Percentiles rank a stretch among this genome's conserved stretches.
Conservation (phyloP, 1,140 invertebrate species). For the Argopecten irradians region DNA sequence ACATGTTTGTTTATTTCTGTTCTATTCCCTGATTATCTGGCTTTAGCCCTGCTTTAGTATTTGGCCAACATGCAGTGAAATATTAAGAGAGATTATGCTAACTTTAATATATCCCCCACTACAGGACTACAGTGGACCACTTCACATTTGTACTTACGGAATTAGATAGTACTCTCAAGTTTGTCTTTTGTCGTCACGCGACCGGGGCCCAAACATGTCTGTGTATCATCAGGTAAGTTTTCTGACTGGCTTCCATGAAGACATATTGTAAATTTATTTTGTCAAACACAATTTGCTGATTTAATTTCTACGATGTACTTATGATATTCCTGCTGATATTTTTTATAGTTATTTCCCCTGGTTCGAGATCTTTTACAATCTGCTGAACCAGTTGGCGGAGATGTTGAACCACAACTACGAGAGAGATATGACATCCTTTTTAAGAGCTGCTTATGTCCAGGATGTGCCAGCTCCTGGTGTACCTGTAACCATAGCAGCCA, state of each 20-base stretch:
- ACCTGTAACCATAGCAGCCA: constrained; percentile 65
- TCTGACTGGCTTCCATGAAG: not conserved
- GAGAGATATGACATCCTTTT: constrained; percentile 81
- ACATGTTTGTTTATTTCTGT: no score
- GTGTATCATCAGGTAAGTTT: constrained; percentile 74
- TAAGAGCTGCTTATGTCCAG: constrained; percentile 83
- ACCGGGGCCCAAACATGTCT: constrained; percentile 73
- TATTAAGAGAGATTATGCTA: not conserved
- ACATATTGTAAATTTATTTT: not conserved
- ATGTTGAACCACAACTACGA: constrained; percentile 78
- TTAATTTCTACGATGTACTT: not conserved
- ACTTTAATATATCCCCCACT: constrained; percentile 56
- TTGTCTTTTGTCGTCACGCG: constrained; percentile 95
- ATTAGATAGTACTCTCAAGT: constrained; percentile 95
- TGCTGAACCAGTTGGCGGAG: constrained; percentile 81
- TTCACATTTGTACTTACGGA: constrained; percentile 96
- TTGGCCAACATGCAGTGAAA: not conserved
- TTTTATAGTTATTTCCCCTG: constrained; percentile 92
- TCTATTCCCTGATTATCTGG: not conserved
- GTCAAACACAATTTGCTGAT: not conserved
- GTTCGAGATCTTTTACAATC: constrained; percentile 95
- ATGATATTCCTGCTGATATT: constrained; percentile 26
- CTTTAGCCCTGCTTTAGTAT: not conserved
- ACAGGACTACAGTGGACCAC: constrained; percentile 85
- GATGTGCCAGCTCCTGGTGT: constrained; percentile 79